phyloP scores from a whole-genome alignment of 2,797 vertebrate species.

The Rhynchonycteris naso region DNA sequence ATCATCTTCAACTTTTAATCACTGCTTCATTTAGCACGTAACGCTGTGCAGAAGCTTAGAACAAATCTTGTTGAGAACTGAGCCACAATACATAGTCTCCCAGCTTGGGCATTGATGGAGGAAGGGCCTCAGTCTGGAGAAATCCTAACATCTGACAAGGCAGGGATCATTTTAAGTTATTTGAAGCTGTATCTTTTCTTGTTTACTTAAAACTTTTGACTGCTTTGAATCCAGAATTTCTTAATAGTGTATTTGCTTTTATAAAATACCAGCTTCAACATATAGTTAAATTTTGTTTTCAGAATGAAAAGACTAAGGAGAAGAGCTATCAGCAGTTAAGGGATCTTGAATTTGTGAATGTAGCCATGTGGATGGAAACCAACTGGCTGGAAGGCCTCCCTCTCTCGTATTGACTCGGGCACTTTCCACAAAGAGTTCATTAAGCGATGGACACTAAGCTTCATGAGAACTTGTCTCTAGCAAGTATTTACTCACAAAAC shows the following conservation, averaged over 20 bases:
- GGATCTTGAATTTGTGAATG: background rate
- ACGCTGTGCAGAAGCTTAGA: background rate
- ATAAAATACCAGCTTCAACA: background rate
- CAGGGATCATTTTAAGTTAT: background rate
- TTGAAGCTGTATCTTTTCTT: background rate
- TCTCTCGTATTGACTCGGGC: background rate
- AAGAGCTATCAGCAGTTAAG: background rate
- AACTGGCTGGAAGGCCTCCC: background rate
- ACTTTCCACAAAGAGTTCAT: slow-evolving; percentile 27
- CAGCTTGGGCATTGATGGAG: background rate
- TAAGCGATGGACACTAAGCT: background rate
- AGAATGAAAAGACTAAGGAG: background rate
- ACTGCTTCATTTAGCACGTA: background rate
- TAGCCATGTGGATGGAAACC: background rate
- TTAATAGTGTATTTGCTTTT: background rate
- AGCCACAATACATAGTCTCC: background rate
- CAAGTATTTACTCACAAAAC: slow-evolving; percentile 53
- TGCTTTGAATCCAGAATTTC: slow-evolving; percentile 28
- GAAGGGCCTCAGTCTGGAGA: background rate
- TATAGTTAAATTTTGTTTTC: background rate
- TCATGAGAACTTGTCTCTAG: slow-evolving; percentile 24
- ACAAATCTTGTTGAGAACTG: background rate
- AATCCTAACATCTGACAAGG: background rate
- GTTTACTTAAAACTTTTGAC: background rate
- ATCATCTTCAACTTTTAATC: background rate